Percentiles rank a stretch among this genome's conserved stretches.
Conservation (phyloP, 2,888 invertebrate species). For the Papilio gigon region DNA sequence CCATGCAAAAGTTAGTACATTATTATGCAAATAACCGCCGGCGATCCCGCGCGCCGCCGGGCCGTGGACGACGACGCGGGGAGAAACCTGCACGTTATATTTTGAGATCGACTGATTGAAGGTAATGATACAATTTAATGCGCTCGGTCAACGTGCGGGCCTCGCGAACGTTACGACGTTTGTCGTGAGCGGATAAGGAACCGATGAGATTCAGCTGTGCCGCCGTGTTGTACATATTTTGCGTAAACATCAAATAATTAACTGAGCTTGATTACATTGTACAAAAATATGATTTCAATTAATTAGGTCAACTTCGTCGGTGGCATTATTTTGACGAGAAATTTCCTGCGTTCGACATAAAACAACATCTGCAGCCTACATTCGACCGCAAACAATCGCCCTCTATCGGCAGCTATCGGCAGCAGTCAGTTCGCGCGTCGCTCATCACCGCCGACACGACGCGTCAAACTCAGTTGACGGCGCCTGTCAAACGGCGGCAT, state of each 20-base stretch:
- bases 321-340: conserved; percentile 31
- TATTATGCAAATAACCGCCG: conserved; percentile 34
- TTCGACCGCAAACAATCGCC: conserved; percentile 51
- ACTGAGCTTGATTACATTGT: background rate
- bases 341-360: conserved; percentile 33
- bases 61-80: too few species aligned
- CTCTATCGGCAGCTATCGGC: conserved; percentile 66
- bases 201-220: background rate
- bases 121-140: background rate
- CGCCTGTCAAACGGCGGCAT: conserved; percentile 61
- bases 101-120: conserved; percentile 23
- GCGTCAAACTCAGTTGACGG: conserved; percentile 69
- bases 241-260: background rate
- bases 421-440: conserved; percentile 57
- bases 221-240: background rate
- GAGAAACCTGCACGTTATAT: conserved; percentile 9
- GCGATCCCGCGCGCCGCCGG: background rate
- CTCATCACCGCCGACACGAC: conserved; percentile 58
- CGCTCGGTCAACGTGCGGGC: background rate
- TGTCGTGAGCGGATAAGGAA: background rate
- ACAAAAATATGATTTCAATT: conserved; percentile 12
- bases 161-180: background rate
- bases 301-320: conserved; percentile 23
- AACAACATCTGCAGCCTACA: conserved; percentile 51
- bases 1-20: conserved; percentile 25